phyloP scores from a whole-genome alignment of 1,140 invertebrate genomes.

The Penaeus vannamei region DNA sequence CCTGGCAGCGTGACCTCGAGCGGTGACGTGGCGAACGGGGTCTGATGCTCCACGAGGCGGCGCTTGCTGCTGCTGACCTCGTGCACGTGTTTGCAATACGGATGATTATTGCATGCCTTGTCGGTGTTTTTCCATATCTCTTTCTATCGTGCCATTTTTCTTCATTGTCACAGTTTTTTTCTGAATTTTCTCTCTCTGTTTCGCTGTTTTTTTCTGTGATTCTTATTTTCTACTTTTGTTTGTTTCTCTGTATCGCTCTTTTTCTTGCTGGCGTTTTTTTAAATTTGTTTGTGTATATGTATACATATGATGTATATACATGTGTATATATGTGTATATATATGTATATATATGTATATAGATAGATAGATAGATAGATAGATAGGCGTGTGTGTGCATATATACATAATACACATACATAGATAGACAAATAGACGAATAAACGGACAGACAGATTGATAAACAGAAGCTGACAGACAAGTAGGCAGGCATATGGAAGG shows the following conservation, averaged over 20 bases:
- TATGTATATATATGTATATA: neutral
- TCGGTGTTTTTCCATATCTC: no score
- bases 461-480: conserved; percentile 9
- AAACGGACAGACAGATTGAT: conserved; percentile 38
- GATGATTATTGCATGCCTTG: no score
- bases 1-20: no score
- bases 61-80: no score
- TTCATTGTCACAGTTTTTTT: no score
- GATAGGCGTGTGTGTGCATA: neutral
- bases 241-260: neutral
- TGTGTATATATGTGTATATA: neutral
- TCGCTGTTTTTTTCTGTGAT: conserved; percentile 8
- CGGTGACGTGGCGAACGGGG: no score
- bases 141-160: no score
- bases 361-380: neutral
- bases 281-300: conserved; percentile 30
- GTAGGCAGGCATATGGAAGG: neutral
- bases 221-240: neutral
- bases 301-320: neutral
- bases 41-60: no score
- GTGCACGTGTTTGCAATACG: no score
- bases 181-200: neutral
- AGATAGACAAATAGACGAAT: neutral
- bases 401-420: neutral
- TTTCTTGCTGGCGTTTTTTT: neutral